Evolutionary conservation across 2,113 vertebrate species (phyloP), one percentile per base, ranked within the genome.

Genomic region (Labeo catla): DNA sequence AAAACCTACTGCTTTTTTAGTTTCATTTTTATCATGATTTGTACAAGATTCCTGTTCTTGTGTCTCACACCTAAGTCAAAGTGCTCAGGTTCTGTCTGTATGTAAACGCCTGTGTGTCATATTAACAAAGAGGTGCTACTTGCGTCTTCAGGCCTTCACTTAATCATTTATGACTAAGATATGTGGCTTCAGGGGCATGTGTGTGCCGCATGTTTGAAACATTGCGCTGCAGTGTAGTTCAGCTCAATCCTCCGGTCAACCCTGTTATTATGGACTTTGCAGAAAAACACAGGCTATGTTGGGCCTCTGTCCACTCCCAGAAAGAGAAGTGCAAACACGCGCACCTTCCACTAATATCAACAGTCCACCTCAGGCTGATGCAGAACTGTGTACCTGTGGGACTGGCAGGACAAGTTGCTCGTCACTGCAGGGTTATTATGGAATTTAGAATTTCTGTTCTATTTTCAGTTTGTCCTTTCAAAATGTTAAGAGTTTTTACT

Each of bases 201-300:
- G 8, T 81, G 57, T 6, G 23, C 36, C 45, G 57, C 49, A 8
- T 34, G 47, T 52, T 16, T 68, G 23, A 54, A 77, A 54, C 47
- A 68, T 21, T 66, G 59, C 43, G 2, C 21, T 50, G 47, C 59
- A 49, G 43, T 78, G 43, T 21, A 79, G 45, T 68, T 59, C 81
- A 76, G 21, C 73, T 12, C 11, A 57, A 12, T 85, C 59, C 12
- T 86, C 28, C 0, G 15, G 10, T 76, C 19, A 73, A 80, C 65
- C 74, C 80, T 80, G 65, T 86, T 78, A 86, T 84, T 88, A 83
- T 57, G 52, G 34, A 21, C 19, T 19, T 10, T 1, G 43, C 74
- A 45, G 12, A 87, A 82, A 82, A 88, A 80, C 9, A 15, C 74
- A 83, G 73, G 63, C 73, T 78, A 66, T 47, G 66, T 70, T 80